Evolutionary conservation across 2,888 invertebrate species (phyloP).

Genomic region (Phalera bucephala): DNA sequence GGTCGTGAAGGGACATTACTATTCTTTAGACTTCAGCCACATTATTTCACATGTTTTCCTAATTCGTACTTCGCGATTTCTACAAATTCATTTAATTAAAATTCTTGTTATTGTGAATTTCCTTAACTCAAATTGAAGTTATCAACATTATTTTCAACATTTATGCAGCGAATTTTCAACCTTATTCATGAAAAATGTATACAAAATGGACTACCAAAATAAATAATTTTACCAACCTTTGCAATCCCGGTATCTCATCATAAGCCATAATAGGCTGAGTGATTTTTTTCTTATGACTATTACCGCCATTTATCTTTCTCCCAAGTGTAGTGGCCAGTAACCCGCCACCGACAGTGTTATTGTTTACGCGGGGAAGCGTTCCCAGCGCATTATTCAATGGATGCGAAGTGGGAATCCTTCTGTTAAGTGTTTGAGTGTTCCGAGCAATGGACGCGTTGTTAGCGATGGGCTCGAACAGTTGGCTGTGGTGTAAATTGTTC

Average conservation of each 20-base stretch:
- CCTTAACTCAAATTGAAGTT: no score
- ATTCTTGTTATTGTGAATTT: no score
- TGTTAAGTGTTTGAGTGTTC: slow-evolving; percentile 71
- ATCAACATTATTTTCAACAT: no score
- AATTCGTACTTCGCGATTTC: no score
- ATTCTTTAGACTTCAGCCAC: no score
- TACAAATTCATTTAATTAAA: no score
- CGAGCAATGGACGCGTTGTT: slow-evolving; percentile 60
- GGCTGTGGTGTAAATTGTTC: slow-evolving; percentile 52
- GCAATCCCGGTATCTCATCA: slow-evolving; percentile 83
- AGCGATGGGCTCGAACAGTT: slow-evolving; percentile 49
- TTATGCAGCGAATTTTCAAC: no score
- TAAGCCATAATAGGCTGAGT: slow-evolving; percentile 81
- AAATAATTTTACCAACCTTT: slow-evolving; percentile 57
- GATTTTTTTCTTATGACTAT: slow-evolving; percentile 76
- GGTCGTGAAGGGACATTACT: no score
- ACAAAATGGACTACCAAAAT: no score
- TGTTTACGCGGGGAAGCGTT: slow-evolving; percentile 71
- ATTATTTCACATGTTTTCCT: no score
- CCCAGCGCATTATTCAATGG: slow-evolving; percentile 73
- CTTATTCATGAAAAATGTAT: no score
- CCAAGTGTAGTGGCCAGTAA: slow-evolving; percentile 68
- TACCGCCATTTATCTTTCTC: slow-evolving; percentile 76
- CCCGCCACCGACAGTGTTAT: slow-evolving; percentile 56
- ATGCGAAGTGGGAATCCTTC: slow-evolving; percentile 59